Conservation (phyloP, 2,888 invertebrate species). For the Patella depressa region DNA sequence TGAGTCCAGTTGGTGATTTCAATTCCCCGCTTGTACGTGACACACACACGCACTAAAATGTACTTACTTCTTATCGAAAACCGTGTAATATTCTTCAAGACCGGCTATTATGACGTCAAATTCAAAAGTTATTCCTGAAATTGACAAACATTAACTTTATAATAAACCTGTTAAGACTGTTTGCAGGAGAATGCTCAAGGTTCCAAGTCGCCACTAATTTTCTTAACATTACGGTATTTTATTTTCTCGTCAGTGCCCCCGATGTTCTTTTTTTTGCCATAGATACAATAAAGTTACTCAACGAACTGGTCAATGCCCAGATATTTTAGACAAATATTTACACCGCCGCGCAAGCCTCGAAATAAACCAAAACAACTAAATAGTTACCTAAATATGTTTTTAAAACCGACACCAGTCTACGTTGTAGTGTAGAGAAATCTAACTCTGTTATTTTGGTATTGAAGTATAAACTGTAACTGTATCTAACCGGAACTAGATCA, state of each 20-base stretch:
- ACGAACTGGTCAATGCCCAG: too few relatives aligned
- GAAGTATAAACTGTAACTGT: constrained; percentile 5
- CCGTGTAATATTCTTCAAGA: neutral
- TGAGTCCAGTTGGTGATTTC: too few relatives aligned
- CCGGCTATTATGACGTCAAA: neutral
- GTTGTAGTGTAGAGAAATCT: neutral
- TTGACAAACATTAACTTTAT: neutral
- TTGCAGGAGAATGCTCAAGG: too few relatives aligned
- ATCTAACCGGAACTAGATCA: neutral
- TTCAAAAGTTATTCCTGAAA: neutral
- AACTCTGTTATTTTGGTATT: neutral
- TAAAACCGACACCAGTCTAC: neutral
- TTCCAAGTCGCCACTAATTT: too few relatives aligned
- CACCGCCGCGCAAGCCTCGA: too few relatives aligned
- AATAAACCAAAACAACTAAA: neutral
- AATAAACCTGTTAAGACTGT: too few relatives aligned
- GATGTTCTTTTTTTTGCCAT: too few relatives aligned
- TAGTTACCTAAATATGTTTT: constrained; percentile 8
- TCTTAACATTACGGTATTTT: too few relatives aligned
- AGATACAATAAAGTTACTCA: too few relatives aligned
- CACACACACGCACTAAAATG: neutral
- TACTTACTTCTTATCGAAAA: neutral
- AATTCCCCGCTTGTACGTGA: too few relatives aligned
- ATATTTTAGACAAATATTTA: too few relatives aligned
- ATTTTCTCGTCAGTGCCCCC: too few relatives aligned